These are phyloP conservation scores for Pelmatolapia mariae DNA, from an alignment of 2,113 vertebrate genomes.

Conservation along the genomic window DNA sequence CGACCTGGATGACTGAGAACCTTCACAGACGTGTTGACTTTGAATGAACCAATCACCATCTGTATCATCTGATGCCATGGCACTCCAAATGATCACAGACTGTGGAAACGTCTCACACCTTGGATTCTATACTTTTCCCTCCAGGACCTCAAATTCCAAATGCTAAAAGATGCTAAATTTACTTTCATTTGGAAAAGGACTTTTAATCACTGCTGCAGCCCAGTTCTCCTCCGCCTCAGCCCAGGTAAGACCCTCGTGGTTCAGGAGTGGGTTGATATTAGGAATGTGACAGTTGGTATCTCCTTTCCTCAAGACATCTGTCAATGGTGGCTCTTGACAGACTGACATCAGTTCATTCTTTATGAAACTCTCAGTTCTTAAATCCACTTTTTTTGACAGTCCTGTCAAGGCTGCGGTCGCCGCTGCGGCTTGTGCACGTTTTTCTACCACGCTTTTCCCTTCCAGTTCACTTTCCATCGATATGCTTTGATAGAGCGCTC, in stretches of 20 bases:
- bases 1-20: not conserved
- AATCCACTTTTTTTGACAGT: not conserved
- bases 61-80: not conserved
- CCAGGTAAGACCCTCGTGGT: not conserved
- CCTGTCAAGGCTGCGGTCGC: not conserved
- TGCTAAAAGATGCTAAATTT: not conserved
- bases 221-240: not conserved
- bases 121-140: not conserved
- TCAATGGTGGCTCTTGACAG: not conserved
- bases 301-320: not conserved
- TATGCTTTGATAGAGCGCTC: not conserved
- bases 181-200: not conserved
- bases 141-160: not conserved
- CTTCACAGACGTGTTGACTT: not conserved
- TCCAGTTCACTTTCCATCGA: not conserved
- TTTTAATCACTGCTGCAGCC: not conserved
- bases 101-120: not conserved
- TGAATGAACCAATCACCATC: not conserved
- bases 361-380: not conserved
- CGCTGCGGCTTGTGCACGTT: not conserved
- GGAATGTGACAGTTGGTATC: not conserved
- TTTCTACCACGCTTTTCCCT: accelerated
- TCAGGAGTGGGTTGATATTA: not conserved
- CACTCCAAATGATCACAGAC: not conserved
- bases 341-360: not conserved